Conservation (phyloP, 92 coral and sea anemone species). For the Galaxea fascicularis region DNA sequence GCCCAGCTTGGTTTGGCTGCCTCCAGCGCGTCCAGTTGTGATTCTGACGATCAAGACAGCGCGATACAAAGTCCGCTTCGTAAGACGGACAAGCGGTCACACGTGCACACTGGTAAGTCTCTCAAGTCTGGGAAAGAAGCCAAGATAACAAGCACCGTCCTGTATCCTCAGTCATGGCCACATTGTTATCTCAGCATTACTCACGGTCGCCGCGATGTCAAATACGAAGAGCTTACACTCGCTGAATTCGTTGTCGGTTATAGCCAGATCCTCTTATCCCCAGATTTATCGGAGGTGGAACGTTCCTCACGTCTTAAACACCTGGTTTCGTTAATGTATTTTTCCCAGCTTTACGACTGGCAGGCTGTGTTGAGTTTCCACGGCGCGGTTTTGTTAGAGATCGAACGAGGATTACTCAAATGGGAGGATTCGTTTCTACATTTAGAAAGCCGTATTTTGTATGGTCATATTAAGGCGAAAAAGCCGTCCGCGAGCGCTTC, state of each 20-base stretch:
- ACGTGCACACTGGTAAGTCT: constrained; percentile 50
- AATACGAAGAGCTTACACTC: constrained; percentile 45
- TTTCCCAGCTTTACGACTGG: constrained; percentile 43
- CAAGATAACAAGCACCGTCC: constrained; percentile 36
- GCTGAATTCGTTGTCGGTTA: constrained; percentile 50
- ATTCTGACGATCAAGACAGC: not conserved
- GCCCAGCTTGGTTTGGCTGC: constrained; percentile 44
- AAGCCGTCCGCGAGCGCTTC: too few relatives aligned
- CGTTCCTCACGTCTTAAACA: constrained; percentile 29
- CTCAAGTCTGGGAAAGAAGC: constrained; percentile 63
- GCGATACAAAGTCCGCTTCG: not conserved
- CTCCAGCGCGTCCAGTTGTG: constrained; percentile 19
- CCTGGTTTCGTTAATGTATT: constrained; percentile 38
- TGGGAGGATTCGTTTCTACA: constrained; percentile 47
- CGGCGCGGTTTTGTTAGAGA: constrained; percentile 57
- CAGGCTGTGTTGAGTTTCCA: constrained; percentile 53
- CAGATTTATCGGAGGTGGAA: constrained; percentile 24
- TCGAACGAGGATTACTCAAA: constrained; percentile 48
- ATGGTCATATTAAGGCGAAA: constrained; percentile 21
- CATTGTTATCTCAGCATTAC: constrained; percentile 46
- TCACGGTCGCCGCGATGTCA: constrained; percentile 46
- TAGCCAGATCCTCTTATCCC: constrained; percentile 37
- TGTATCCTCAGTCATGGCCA: constrained; percentile 52
- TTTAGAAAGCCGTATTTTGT: constrained; percentile 44
- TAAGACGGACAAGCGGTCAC: not conserved